Evolutionary conservation across 2,888 invertebrate genomes (phyloP).

Genomic region (Polyommatus iphigenia): DNA sequence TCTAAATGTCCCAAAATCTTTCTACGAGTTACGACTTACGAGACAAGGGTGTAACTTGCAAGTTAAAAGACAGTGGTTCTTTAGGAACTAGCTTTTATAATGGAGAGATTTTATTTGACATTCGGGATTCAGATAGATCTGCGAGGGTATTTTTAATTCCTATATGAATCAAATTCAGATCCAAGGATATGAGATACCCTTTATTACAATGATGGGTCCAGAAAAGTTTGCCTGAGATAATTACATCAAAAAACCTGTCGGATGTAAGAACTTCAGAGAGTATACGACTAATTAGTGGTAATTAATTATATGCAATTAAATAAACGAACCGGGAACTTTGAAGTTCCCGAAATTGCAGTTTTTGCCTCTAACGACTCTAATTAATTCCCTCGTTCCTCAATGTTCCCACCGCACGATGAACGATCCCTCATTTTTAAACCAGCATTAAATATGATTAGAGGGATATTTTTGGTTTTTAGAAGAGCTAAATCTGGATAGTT

Average conservation of each 20-base stretch:
- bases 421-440: background rate
- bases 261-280: constrained; percentile 1
- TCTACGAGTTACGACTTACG: background rate
- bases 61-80: background rate
- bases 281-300: background rate
- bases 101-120: no score
- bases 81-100: no score
- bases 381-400: background rate
- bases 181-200: background rate
- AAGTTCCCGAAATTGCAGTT: constrained; percentile 7
- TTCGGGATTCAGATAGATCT: no score
- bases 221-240: background rate
- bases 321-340: background rate
- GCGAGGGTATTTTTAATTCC: no score
- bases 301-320: constrained; percentile 15
- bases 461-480: background rate
- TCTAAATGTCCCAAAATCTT: background rate
- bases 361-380: background rate
- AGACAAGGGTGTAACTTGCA: background rate
- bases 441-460: background rate
- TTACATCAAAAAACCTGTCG: background rate
- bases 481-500: background rate
- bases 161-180: background rate
- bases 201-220: background rate
- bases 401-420: background rate